A percentile compares a stretch with the other conserved stretches of the same genome.
Conservation (phyloP, 1,140 invertebrate species). For the Zaprionus vittiger region DNA sequence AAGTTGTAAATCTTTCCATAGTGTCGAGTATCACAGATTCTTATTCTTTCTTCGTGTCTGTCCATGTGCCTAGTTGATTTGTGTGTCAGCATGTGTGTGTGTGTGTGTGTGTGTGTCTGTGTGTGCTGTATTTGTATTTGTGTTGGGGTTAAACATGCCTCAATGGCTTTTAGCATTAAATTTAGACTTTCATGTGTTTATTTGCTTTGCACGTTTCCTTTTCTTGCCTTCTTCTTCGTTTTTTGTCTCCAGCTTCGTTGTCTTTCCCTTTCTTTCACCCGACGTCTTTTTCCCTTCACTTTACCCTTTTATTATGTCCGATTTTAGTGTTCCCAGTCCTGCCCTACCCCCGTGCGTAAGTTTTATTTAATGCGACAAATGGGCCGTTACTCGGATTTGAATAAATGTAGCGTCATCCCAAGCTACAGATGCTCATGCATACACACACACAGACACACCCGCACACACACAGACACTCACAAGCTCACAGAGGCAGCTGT, state of each 20-base stretch:
- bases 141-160: conserved; percentile 63
- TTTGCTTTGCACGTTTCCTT: conserved; percentile 76
- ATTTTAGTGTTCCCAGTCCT: conserved; percentile 17
- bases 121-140: conserved; percentile 26
- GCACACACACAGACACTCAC: background rate
- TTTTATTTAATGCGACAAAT: conserved; percentile 81
- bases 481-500: conserved; percentile 6
- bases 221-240: conserved; percentile 33
- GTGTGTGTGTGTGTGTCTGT: background rate
- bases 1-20: background rate
- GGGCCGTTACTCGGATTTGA: conserved; percentile 75
- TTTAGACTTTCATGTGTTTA: conserved; percentile 81
- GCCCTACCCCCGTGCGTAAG: conserved; percentile 44
- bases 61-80: background rate
- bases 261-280: background rate
- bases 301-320: conserved; percentile 33
- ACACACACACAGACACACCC: conserved; percentile 6
- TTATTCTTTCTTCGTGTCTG: background rate
- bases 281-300: conserved; percentile 3
- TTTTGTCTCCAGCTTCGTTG: background rate
- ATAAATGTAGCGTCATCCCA: conserved; percentile 67
- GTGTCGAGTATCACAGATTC: background rate
- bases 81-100: conserved; percentile 15
- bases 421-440: conserved; percentile 24
- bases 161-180: conserved; percentile 79